A percentile compares a stretch with the other conserved stretches of the same genome.
Evolutionary conservation across 2,888 invertebrate species (phyloP).

Genomic region (Netelia inedita): DNA sequence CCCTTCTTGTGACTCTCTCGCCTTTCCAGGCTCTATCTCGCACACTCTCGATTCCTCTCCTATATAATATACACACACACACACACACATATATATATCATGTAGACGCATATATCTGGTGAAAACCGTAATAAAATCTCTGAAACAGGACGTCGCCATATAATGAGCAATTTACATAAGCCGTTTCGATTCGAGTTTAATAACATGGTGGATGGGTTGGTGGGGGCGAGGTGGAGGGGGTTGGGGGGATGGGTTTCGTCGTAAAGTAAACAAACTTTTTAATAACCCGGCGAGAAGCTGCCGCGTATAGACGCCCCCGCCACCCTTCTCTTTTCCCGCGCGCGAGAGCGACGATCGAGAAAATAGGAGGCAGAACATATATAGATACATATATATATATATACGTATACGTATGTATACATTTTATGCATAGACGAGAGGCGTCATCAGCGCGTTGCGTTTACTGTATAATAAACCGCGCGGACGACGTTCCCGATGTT

Average conservation of each 20-base stretch:
- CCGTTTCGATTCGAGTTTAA: constrained; percentile 78
- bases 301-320: not conserved
- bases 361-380: not conserved
- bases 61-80: not conserved
- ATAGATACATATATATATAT: constrained; percentile 3
- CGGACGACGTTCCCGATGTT: not conserved
- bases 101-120: constrained; percentile 20
- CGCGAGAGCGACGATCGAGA: constrained; percentile 8
- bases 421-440: constrained; percentile 13
- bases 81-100: not conserved
- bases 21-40: constrained; percentile 10
- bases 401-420: not conserved
- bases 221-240: too few species aligned
- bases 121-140: constrained; percentile 77
- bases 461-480: not conserved
- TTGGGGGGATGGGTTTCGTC: constrained; percentile 49
- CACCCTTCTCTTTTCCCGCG: not conserved
- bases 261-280: constrained; percentile 78
- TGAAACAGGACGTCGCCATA: constrained; percentile 76
- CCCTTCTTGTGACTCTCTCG: constrained; percentile 57
- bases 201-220: constrained; percentile 62
- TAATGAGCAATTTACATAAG: constrained; percentile 82
- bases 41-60: constrained; percentile 24
- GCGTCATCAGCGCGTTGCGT: not conserved
- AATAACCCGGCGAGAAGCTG: constrained; percentile 65